Evolutionary conservation across 2,888 invertebrate species (phyloP).

Genomic region (Octonoba sinensis): DNA sequence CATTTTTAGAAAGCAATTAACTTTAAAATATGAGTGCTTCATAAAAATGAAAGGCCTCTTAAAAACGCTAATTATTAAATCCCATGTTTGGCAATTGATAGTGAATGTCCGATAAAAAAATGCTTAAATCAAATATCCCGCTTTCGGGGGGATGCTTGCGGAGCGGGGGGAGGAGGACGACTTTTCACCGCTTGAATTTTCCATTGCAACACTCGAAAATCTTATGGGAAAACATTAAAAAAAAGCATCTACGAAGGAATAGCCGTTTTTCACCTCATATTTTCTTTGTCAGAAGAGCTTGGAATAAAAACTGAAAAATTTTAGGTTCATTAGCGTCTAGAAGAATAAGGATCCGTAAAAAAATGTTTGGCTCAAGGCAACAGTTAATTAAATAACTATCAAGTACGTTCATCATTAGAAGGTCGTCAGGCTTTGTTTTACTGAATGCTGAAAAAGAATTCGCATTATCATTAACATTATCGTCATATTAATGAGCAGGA

Average conservation of each 20-base stretch:
- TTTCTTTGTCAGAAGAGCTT: constrained; percentile 30
- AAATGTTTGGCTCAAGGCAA: constrained; percentile 40
- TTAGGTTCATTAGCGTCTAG: constrained; percentile 55
- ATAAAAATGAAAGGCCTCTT: constrained; percentile 32
- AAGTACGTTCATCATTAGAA: constrained; percentile 50
- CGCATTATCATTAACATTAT: too few relatives aligned
- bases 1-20: constrained; percentile 62
- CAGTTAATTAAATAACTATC: constrained; percentile 61
- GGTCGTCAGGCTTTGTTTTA: constrained; percentile 44
- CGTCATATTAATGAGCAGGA: too few relatives aligned
- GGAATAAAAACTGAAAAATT: constrained; percentile 53
- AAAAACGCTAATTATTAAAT: constrained; percentile 60
- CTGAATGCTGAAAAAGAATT: constrained; percentile 5
- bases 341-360: constrained; percentile 37
- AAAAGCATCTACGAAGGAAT: constrained; percentile 24
- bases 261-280: constrained; percentile 21
- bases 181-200: too few relatives aligned
- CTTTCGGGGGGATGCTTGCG: too few relatives aligned
- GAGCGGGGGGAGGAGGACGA: neutral
- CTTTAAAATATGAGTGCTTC: constrained; percentile 51
- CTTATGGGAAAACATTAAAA: constrained; percentile 41
- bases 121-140: constrained; percentile 24
- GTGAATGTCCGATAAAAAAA: constrained; percentile 33
- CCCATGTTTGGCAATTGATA: constrained; percentile 61
- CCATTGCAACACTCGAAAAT: constrained; percentile 35